Evolutionary conservation across 2,113 vertebrate species (phyloP), one percentile per base, ranked within the genome.

Genomic region (Sorex araneus): DNA sequence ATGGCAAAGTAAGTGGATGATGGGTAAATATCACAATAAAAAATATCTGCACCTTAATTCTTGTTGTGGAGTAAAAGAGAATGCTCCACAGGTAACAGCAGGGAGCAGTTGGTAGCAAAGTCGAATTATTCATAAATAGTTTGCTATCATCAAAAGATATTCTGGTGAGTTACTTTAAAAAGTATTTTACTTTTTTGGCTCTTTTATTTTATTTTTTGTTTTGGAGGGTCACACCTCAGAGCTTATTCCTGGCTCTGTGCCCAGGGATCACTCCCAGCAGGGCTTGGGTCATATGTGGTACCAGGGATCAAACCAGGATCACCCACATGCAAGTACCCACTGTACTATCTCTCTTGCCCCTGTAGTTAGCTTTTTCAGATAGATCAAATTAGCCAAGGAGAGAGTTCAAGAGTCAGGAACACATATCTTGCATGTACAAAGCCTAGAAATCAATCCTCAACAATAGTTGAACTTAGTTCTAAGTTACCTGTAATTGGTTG

Each of bases 1-100:
- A 89, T 43, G 40, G 67, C n/a, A 80, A 80, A 77, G 73, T 78
- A 77, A 77, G 71, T 66, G 47, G 78, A 63, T 92, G 77, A 43
- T 89, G 71, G 63, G 70, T 92, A 94, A 89, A 90, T 89, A 86
- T 75, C 74, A 93, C 67, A 92, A 82, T 84, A 78, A 91, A 66
- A 85, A 34, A 70, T 76, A 87, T 95, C 69, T 76, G 73, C 25
- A 87, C 89, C 67, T 84, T 91, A 74, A 45, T 84, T 84, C 74
- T 87, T 91, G 27, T 64, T 21, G 32, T n/a, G 25, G 23, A 32
- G 40, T 84, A n/a, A 92, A 91, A 94, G 45, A 32, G 63, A 95
- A 93, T 60, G 54, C 70, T 94, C 93, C 79, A 80, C 63, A 84
- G 63, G 50, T 80, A 93, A 87, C 23, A 69, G 34, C 60, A 63